Conservation (phyloP, 2,888 invertebrate species). For the Stomorhina lunata region DNA sequence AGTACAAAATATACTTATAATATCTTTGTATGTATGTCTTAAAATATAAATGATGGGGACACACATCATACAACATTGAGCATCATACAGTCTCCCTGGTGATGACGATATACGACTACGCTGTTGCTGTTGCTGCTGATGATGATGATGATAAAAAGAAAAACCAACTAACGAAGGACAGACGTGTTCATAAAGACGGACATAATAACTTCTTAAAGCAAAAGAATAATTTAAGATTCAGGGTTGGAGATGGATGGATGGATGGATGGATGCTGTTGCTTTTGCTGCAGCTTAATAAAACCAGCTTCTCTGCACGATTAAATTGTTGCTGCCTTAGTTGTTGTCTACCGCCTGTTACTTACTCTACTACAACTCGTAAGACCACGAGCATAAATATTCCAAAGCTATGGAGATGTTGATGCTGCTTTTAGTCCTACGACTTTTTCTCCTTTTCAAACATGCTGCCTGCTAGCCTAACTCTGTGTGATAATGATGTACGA, state of each 20-base stretch:
- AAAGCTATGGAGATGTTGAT: background rate
- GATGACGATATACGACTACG: slow-evolving; percentile 48
- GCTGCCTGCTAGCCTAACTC: too few species aligned
- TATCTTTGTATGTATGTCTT: slow-evolving; percentile 6
- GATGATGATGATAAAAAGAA: slow-evolving; percentile 27
- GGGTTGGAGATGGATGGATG: slow-evolving; percentile 58
- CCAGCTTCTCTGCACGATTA: slow-evolving; percentile 9
- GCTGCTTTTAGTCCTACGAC: background rate
- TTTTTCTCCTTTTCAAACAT: background rate
- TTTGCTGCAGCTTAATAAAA: too few species aligned
- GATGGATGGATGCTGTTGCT: slow-evolving; percentile 59
- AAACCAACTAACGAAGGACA: slow-evolving; percentile 24
- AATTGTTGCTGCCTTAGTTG: slow-evolving; percentile 14
- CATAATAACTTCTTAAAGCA: slow-evolving; percentile 36
- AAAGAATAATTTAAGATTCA: slow-evolving; percentile 53
- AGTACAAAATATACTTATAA: slow-evolving; percentile 2
- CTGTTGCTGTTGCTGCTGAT: slow-evolving; percentile 17
- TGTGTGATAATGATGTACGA: slow-evolving; percentile 58
- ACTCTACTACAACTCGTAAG: slow-evolving; percentile 12
- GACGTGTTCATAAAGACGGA: slow-evolving; percentile 43
- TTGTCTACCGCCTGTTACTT: slow-evolving; percentile 2
- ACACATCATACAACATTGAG: slow-evolving; percentile 52
- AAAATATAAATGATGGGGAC: slow-evolving; percentile 47
- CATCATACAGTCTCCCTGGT: slow-evolving; percentile 50
- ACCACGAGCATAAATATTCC: background rate